These are phyloP conservation scores for Amyelois transitella DNA, from an alignment of 1,140 invertebrate species.

Conservation along the genomic window DNA sequence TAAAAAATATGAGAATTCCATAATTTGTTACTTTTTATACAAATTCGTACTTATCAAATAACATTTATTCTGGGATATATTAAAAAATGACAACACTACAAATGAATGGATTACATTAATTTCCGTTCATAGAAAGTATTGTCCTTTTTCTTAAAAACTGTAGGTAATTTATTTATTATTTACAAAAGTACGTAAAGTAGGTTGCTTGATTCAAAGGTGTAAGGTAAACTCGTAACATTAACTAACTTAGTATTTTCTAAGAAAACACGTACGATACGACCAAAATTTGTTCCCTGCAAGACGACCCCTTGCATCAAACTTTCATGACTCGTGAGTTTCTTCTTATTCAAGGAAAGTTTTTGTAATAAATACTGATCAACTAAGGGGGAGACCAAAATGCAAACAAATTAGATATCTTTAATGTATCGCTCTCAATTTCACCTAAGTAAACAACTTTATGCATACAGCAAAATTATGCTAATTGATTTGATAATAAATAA, in stretches of 20 bases:
- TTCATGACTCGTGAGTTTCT: constrained; percentile 10
- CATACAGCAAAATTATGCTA: neutral
- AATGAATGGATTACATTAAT: no score
- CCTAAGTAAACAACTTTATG: neutral
- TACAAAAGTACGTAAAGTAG: neutral
- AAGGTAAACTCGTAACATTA: neutral
- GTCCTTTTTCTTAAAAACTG: no score
- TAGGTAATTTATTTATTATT: neutral
- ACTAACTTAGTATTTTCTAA: neutral
- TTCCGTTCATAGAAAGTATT: no score
- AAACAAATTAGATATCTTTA: constrained; percentile 14
- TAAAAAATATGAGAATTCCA: no score
- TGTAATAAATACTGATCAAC: constrained; percentile 11
- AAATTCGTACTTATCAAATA: no score
- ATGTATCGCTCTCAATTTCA: neutral
- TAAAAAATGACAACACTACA: no score
- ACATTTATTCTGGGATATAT: no score
- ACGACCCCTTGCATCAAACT: constrained; percentile 12
- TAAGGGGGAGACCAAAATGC: constrained; percentile 2
- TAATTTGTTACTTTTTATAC: no score
- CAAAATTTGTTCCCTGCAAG: constrained; percentile 11
- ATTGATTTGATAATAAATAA: neutral
- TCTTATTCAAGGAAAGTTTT: constrained; percentile 11
- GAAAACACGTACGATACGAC: constrained; percentile 16
- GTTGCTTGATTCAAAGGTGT: neutral